phyloP scores from a whole-genome alignment of 2,797 vertebrate species.

The Phalanger gymnotis region DNA sequence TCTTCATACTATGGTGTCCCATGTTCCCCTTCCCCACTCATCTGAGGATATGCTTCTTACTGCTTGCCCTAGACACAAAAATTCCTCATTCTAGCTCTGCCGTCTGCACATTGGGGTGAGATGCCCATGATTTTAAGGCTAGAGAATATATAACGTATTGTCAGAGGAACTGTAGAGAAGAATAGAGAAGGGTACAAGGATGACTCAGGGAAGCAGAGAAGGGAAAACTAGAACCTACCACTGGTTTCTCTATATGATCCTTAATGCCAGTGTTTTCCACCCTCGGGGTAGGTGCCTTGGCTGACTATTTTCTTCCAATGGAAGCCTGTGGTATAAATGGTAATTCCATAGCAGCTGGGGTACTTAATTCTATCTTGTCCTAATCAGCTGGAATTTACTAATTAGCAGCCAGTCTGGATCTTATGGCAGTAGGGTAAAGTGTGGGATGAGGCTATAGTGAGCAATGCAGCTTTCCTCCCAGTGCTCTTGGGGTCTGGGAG shows the following conservation, averaged over 20 bases:
- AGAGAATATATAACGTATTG: background rate
- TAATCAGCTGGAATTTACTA: background rate
- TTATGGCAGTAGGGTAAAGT: background rate
- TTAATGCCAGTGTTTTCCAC: background rate
- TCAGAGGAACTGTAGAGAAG: background rate
- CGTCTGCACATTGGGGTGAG: background rate
- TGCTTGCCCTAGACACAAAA: background rate
- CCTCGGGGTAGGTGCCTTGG: background rate
- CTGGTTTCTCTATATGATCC: background rate
- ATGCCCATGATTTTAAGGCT: background rate
- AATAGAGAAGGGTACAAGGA: background rate
- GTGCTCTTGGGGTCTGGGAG: background rate
- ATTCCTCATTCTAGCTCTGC: background rate
- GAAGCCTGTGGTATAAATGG: slow-evolving; percentile 14
- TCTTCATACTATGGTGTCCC: background rate
- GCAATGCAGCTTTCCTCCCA: background rate
- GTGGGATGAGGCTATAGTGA: background rate
- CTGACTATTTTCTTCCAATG: background rate
- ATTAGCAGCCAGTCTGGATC: rapidly evolving
- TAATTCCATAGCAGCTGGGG: background rate
- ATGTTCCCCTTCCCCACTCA: background rate
- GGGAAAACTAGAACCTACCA: background rate
- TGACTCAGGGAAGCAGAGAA: background rate
- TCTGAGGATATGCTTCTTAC: background rate
- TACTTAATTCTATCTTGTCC: slow-evolving; percentile 32